These are phyloP conservation scores for Prinia subflava DNA, from an alignment of 2,113 vertebrate species.

Conservation along the genomic window DNA sequence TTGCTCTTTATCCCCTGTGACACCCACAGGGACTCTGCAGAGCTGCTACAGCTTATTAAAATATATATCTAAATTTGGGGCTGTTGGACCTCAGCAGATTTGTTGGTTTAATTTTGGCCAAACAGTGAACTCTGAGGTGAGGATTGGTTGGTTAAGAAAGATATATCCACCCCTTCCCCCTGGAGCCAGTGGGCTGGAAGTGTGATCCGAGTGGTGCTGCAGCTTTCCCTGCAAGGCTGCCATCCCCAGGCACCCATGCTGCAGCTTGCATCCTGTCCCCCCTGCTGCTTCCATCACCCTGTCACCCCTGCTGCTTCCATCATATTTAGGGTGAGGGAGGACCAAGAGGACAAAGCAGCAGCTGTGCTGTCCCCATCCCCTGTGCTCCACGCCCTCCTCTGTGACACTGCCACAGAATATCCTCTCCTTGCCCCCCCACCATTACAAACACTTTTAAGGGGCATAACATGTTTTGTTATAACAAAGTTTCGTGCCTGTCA, in stretches of 20 bases:
- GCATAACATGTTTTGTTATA: background rate
- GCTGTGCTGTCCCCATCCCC: rapidly evolving
- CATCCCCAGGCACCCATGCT: rapidly evolving
- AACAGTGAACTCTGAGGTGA: background rate
- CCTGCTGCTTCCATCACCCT: background rate
- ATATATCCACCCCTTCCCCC: background rate
- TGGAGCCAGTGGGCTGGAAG: background rate
- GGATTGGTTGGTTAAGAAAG: background rate
- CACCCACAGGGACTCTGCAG: background rate
- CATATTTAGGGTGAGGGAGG: rapidly evolving
- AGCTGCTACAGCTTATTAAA: background rate
- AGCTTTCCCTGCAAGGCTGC: background rate
- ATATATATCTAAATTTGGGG: background rate
- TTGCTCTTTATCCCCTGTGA: background rate
- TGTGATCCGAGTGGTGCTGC: background rate
- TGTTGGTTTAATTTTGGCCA: background rate
- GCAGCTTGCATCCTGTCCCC: background rate
- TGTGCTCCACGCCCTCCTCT: background rate
- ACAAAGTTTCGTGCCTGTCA: background rate
- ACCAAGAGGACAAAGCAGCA: background rate
- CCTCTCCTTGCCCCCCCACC: background rate
- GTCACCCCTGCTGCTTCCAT: background rate
- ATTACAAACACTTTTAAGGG: background rate
- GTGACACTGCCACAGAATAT: background rate
- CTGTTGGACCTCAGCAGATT: background rate